Evolutionary conservation across 1,140 invertebrate genomes (phyloP).

Genomic region (Heliconius eleuchia): DNA sequence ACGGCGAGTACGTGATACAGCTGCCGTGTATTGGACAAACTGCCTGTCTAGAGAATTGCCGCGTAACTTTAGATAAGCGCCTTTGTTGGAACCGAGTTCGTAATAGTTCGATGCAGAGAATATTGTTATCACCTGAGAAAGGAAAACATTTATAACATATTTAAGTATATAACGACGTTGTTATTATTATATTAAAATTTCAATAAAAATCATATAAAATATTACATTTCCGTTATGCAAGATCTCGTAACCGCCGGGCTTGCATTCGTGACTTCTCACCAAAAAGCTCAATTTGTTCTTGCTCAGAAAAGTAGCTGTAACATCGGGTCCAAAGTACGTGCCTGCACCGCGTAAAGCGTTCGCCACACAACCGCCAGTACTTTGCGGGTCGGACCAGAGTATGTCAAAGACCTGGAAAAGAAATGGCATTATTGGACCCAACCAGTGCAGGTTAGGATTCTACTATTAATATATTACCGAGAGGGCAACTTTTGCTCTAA

Average conservation of each 20-base stretch:
- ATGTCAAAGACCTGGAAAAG: constrained; percentile 90
- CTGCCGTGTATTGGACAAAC: constrained; percentile 92
- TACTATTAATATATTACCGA: background rate
- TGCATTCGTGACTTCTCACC: constrained; percentile 95
- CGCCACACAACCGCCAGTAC: constrained; percentile 86
- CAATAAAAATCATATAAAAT: constrained; percentile 16
- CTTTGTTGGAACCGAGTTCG: constrained; percentile 94
- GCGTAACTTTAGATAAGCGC: constrained; percentile 92
- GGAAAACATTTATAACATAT: background rate
- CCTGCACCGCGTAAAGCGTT: constrained; percentile 94
- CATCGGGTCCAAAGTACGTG: constrained; percentile 94
- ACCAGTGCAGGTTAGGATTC: background rate
- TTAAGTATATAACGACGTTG: background rate
- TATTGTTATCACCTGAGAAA: constrained; percentile 91
- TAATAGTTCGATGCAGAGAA: constrained; percentile 98
- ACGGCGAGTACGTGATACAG: constrained; percentile 84
- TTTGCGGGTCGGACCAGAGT: constrained; percentile 95
- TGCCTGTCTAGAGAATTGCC: constrained; percentile 88
- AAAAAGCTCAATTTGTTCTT: constrained; percentile 89
- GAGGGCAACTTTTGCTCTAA: background rate
- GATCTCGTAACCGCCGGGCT: constrained; percentile 94
- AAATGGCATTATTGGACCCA: background rate
- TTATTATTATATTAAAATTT: background rate
- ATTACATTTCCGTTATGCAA: constrained; percentile 90
- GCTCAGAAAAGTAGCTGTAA: constrained; percentile 89